These are phyloP conservation scores for Argynnis bischoffii DNA, from an alignment of 2,888 invertebrate species.

Conservation along the genomic window DNA sequence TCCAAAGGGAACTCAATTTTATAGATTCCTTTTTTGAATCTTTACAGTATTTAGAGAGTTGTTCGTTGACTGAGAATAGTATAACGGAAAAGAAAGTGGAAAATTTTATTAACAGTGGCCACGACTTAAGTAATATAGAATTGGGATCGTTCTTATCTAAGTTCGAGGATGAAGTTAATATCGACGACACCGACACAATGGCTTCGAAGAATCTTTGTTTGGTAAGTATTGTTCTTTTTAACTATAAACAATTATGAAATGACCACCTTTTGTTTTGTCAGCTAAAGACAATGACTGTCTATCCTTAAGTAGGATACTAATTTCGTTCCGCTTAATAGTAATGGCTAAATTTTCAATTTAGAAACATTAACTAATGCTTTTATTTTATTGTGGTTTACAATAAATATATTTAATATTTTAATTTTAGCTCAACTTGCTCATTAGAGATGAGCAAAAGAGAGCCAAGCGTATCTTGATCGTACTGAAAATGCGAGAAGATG, in stretches of 20 bases:
- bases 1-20: slow-evolving; percentile 73
- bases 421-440: slow-evolving; percentile 75
- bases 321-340: too few species aligned
- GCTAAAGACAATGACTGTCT: slow-evolving; percentile 17
- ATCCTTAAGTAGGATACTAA: too few species aligned
- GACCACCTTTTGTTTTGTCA: slow-evolving; percentile 34
- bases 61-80: slow-evolving; percentile 61
- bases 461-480: slow-evolving; percentile 74
- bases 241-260: slow-evolving; percentile 60
- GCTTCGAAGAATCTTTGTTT: slow-evolving; percentile 78
- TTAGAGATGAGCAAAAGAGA: slow-evolving; percentile 77
- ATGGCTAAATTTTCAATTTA: too few species aligned
- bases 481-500: slow-evolving; percentile 76
- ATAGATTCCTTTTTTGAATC: slow-evolving; percentile 79
- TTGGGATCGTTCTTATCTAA: slow-evolving; percentile 64
- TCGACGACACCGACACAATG: slow-evolving; percentile 71
- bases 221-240: slow-evolving; percentile 71
- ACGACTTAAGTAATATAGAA: slow-evolving; percentile 56
- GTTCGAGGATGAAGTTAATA: slow-evolving; percentile 62
- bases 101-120: slow-evolving; percentile 55
- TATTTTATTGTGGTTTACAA: background rate
- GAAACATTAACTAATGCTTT: too few species aligned
- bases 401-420: background rate
- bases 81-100: slow-evolving; percentile 56
- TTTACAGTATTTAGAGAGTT: slow-evolving; percentile 70